Evolutionary conservation across 2,797 vertebrate genomes (phyloP), one percentile per base, ranked within the genome.

Genomic region (Oreochromis mossambicus): DNA sequence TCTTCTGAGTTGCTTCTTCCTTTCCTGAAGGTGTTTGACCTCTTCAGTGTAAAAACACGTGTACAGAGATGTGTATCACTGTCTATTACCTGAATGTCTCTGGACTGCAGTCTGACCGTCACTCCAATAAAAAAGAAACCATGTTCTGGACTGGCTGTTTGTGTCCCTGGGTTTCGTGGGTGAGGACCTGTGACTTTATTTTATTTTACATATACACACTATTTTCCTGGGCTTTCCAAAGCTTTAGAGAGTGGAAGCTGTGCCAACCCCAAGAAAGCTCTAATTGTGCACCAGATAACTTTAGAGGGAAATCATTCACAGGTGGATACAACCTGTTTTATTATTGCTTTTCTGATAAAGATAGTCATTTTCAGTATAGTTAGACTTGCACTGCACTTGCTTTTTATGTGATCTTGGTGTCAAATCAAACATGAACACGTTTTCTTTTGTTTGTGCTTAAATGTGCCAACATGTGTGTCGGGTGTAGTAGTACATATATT

Each of bases 41-140:
- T 93, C 94, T 92, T 94, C 93, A 91, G 89, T 96, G 94, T 95
- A 94, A 94, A 94, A 94, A 92, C 43, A 77, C 90, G 90, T 94
- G 92, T 94, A 96, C 93, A 94, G 93, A 95, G 93, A 93, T 94
- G 91, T 94, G 90, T 95, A 92, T 95, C 93, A 91, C 91, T 93
- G 94, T 96, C 93, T 95, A 93, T 94, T 95, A 93, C 91, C 87
- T 94, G 93, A 95, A 95, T 95, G 95, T 96, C 91, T 95, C 92
- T 95, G 91, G 93, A 95, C 94, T 95, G 93, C 93, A 93, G 94
- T 95, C 94, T 94, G 91, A 95, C 84, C 79, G 88, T 96, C 94
- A 94, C 93, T 86, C 86, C 81, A 95, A 96, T 95, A 95, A 96
- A 96, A 92, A 89, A 91, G 54, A 93, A 77, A 89, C 91, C 79